A percentile compares a stretch with the other conserved stretches of the same genome.
phyloP scores from a whole-genome alignment of 2,888 invertebrate species.

The Auanema sp. region DNA sequence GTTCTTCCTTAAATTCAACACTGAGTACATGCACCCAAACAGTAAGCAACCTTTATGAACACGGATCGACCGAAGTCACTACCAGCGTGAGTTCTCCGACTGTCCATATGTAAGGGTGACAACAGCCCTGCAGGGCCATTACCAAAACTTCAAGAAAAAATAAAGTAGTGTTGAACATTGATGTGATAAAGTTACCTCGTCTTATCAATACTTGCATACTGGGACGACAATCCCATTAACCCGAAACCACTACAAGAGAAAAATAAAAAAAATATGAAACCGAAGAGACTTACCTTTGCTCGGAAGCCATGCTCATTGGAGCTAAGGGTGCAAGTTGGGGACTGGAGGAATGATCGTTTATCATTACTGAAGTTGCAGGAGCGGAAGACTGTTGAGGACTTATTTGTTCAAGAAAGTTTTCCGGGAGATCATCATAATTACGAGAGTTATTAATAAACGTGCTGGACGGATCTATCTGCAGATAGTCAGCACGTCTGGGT shows the following conservation, averaged over 20 bases:
- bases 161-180: no score
- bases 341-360: constrained; percentile 22
- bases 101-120: constrained; percentile 52
- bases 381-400: constrained; percentile 51
- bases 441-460: constrained; percentile 37
- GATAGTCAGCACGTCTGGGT: constrained; percentile 33
- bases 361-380: constrained; percentile 9
- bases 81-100: constrained; percentile 15
- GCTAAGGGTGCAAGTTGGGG: constrained; percentile 53
- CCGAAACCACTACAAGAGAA: neutral
- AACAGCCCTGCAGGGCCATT: constrained; percentile 52
- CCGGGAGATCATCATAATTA: constrained; percentile 52
- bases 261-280: no score
- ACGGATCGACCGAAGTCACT: constrained; percentile 23
- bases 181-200: neutral
- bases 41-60: constrained; percentile 35
- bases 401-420: constrained; percentile 61
- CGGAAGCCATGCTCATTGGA: constrained; percentile 47
- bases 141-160: constrained; percentile 34
- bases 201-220: constrained; percentile 4
- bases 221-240: neutral
- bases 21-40: neutral
- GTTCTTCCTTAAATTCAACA: constrained; percentile 16
- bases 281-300: constrained; percentile 22
- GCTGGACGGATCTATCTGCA: constrained; percentile 57